Evolutionary conservation across 2,888 invertebrate genomes (phyloP).

Genomic region (Philaethria dido): DNA sequence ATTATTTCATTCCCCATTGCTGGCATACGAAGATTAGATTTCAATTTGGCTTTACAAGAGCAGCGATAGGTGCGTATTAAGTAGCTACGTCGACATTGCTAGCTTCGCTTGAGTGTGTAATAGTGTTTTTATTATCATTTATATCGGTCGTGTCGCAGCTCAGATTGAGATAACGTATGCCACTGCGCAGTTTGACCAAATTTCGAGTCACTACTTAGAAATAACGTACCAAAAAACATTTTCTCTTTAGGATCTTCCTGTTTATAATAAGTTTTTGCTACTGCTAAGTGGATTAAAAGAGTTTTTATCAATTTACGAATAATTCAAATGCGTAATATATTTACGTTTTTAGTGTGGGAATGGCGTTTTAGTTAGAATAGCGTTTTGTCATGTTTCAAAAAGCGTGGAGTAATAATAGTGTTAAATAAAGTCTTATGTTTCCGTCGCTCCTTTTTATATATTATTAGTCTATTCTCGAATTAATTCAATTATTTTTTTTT

Average conservation of each 20-base stretch:
- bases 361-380: neutral
- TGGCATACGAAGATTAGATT: slow-evolving; percentile 26
- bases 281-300: neutral
- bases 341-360: neutral
- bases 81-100: slow-evolving; percentile 31
- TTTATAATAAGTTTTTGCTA: slow-evolving; percentile 6
- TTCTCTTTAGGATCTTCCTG: slow-evolving; percentile 6
- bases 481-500: too few species aligned
- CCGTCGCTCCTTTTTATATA: too few species aligned
- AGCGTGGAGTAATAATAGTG: neutral
- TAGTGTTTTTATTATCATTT: slow-evolving; percentile 71
- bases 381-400: neutral
- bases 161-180: slow-evolving; percentile 67
- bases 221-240: neutral
- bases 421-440: too few species aligned
- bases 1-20: slow-evolving; percentile 37
- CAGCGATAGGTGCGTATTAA: slow-evolving; percentile 36
- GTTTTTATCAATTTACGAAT: neutral
- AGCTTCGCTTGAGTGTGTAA: slow-evolving; percentile 40
- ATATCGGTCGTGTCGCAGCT: slow-evolving; percentile 66
- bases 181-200: slow-evolving; percentile 69
- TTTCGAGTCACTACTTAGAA: slow-evolving; percentile 49
- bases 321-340: neutral
- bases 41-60: slow-evolving; percentile 22
- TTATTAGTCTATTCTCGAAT: too few species aligned